Evolutionary conservation across 2,797 vertebrate genomes (phyloP).

Genomic region (Cephalopachus bancanus): DNA sequence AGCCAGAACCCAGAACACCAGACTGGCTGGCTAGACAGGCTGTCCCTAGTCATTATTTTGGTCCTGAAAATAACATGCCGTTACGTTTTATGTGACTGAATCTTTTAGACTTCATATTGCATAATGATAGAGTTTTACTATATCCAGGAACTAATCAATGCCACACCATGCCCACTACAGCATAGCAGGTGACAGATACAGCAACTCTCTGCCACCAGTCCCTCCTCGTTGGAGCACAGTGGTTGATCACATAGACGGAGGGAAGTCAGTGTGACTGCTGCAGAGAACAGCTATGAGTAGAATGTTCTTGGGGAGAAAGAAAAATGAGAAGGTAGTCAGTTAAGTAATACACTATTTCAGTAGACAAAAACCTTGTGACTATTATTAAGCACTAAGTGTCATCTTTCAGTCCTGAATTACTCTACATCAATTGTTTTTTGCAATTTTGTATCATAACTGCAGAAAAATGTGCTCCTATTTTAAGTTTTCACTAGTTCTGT

Average conservation of each 20-base stretch:
- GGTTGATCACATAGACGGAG: not conserved
- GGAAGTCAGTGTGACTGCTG: not conserved
- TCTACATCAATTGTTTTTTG: constrained; percentile 23
- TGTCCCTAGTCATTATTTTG: not conserved
- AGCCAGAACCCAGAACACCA: not conserved
- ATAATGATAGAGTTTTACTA: not conserved
- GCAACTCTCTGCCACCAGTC: not conserved
- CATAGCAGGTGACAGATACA: not conserved
- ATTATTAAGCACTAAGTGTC: not conserved
- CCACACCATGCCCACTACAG: not conserved
- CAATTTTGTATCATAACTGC: constrained; percentile 7
- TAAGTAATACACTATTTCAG: constrained; percentile 48
- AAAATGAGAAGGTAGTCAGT: not conserved
- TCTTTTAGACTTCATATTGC: not conserved
- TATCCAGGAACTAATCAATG: not conserved
- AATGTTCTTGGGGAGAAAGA: not conserved
- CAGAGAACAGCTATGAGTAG: not conserved
- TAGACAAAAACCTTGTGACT: constrained; percentile 11
- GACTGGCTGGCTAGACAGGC: not conserved
- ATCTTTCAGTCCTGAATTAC: constrained; percentile 40
- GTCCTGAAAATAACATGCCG: constrained; percentile 52
- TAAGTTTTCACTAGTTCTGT: constrained; percentile 48
- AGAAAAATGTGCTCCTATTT: constrained; percentile 57
- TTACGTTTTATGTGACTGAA: constrained; percentile 24
- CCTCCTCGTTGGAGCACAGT: not conserved